Conservation (phyloP, 2,113 vertebrate genomes). For the Nanorana parkeri region DNA sequence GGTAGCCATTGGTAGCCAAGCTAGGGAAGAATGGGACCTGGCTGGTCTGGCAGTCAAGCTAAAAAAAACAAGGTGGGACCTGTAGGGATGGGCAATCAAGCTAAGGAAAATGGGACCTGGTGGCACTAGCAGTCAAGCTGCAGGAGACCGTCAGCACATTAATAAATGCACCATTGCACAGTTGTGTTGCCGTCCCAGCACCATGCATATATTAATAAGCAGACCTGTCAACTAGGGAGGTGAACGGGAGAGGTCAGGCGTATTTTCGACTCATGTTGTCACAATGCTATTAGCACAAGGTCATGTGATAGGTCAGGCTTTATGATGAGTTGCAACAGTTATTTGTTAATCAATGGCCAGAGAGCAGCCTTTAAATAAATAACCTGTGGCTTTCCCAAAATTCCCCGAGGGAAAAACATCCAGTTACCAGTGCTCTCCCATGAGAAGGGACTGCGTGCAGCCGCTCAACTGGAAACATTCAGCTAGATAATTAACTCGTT, state of each 20-base stretch:
- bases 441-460: neutral
- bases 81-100: too few species aligned
- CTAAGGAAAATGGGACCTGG: too few species aligned
- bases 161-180: neutral
- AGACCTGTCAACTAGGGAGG: neutral
- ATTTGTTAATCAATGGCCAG: constrained; percentile 46
- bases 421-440: constrained; percentile 29
- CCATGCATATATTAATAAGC: neutral
- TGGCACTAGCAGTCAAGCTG: too few species aligned
- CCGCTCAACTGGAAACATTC: neutral
- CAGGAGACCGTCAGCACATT: too few species aligned
- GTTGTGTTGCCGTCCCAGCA: neutral
- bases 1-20: too few species aligned
- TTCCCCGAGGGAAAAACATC: constrained; percentile 3
- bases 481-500: constrained; percentile 5
- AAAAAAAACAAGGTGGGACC: too few species aligned
- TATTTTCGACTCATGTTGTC: constrained; percentile 1
- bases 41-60: too few species aligned
- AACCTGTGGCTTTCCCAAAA: neutral
- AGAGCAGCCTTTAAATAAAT: constrained; percentile 17
- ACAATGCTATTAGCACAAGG: constrained; percentile 34
- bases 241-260: constrained; percentile 28
- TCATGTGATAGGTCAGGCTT: constrained; percentile 50
- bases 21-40: too few species aligned
- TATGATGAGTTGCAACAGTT: constrained; percentile 19